Conservation (phyloP, 2,888 invertebrate genomes). For the Cheilosia vulpina region DNA sequence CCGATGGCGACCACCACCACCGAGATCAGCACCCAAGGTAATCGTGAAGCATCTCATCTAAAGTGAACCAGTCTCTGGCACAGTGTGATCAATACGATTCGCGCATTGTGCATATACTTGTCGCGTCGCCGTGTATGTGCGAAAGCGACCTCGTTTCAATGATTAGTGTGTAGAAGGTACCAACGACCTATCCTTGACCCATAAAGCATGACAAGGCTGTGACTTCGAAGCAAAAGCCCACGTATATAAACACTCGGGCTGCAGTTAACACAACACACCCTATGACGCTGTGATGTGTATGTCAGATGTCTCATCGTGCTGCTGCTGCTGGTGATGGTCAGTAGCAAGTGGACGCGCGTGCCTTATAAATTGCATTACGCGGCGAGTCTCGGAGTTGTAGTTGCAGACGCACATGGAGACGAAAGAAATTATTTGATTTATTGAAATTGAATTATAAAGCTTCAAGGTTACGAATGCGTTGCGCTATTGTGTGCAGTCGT, state of each 20-base stretch:
- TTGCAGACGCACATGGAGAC: constrained; percentile 18
- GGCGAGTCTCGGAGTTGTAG: constrained; percentile 38
- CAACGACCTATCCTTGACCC: constrained; percentile 75
- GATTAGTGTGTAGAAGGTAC: constrained; percentile 74
- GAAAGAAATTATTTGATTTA: constrained; percentile 73
- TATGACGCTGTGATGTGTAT: constrained; percentile 31
- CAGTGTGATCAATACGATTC: constrained; percentile 39
- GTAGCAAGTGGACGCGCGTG: constrained; percentile 35
- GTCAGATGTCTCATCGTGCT: constrained; percentile 20
- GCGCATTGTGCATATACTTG: constrained; percentile 42
- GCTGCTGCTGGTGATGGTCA: constrained; percentile 48
- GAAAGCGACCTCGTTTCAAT: constrained; percentile 73
- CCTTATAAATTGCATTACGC: constrained; percentile 54
- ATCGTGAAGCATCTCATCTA: constrained; percentile 61
- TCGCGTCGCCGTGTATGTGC: constrained; percentile 37
- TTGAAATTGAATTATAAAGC: constrained; percentile 67
- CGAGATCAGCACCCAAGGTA: constrained; percentile 56
- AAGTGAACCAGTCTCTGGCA: constrained; percentile 61
- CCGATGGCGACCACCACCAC: constrained; percentile 2
- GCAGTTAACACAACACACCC: constrained; percentile 63
- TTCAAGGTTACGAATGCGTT: constrained; percentile 64
- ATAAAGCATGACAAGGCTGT: constrained; percentile 70
- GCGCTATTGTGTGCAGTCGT: constrained; percentile 20
- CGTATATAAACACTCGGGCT: constrained; percentile 46
- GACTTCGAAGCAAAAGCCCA: constrained; percentile 72